Evolutionary conservation across 2,888 invertebrate species (phyloP).

Genomic region (Micropterix aruncella): DNA sequence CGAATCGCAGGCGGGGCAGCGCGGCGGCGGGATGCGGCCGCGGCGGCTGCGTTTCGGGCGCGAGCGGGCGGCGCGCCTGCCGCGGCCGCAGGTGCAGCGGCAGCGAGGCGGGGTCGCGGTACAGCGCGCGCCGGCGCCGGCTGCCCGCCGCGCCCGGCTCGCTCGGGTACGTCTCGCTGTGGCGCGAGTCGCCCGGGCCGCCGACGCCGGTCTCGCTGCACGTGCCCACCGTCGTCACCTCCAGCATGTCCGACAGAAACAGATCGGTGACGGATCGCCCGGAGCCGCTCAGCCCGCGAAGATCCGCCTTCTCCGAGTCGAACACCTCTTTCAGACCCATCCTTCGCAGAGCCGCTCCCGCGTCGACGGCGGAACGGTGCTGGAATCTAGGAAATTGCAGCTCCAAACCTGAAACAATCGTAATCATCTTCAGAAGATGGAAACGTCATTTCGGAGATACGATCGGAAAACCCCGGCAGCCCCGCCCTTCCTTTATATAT

Average conservation of each 20-base stretch:
- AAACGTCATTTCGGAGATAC: too few species aligned
- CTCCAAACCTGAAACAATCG: constrained; percentile 65
- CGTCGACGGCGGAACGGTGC: constrained; percentile 70
- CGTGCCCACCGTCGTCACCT: constrained; percentile 71
- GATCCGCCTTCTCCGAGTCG: constrained; percentile 59
- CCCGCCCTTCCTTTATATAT: too few species aligned
- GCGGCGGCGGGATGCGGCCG: constrained; percentile 18
- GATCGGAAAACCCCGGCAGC: too few species aligned
- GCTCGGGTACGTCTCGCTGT: constrained; percentile 70
- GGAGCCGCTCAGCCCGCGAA: constrained; percentile 76
- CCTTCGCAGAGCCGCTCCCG: constrained; percentile 59
- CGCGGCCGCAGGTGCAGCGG: constrained; percentile 56
- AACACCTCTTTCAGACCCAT: constrained; percentile 77
- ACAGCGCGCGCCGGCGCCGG: constrained; percentile 11
- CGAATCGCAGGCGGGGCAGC: constrained; percentile 62
- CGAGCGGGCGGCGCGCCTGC: constrained; percentile 56
- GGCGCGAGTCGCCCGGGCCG: constrained; percentile 57
- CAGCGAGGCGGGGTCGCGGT: constrained; percentile 26
- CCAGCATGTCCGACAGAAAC: constrained; percentile 71
- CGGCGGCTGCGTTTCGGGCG: constrained; percentile 35
- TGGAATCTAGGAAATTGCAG: constrained; percentile 74
- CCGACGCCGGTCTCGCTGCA: constrained; percentile 49
- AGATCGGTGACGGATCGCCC: constrained; percentile 70
- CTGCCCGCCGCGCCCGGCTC: constrained; percentile 31
- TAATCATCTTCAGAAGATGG: too few species aligned